Evolutionary conservation across 2,113 vertebrate species (phyloP).

Genomic region (Heloderma charlesbogerti): DNA sequence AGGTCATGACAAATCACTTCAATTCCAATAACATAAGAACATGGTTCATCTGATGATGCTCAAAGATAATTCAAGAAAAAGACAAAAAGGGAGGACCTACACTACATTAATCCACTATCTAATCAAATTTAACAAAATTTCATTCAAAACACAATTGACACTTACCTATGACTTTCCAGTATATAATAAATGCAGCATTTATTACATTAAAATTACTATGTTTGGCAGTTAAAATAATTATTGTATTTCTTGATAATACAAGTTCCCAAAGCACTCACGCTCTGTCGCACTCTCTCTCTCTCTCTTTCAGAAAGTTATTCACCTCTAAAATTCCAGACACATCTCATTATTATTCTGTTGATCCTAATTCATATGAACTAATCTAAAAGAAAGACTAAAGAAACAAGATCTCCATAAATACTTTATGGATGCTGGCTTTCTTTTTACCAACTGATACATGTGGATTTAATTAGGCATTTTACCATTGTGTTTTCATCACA

Average conservation of each 20-base stretch:
- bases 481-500: slow-evolving; percentile 36
- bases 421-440: slow-evolving; percentile 33
- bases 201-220: not conserved
- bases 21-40: not conserved
- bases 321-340: slow-evolving; percentile 43
- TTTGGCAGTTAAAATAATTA: not conserved
- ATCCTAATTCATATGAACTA: slow-evolving; percentile 50
- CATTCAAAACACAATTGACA: not conserved
- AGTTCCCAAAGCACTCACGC: not conserved
- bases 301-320: not conserved
- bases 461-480: slow-evolving; percentile 28
- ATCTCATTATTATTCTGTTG: slow-evolving; percentile 26
- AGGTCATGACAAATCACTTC: too few relatives aligned
- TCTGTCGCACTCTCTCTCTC: not conserved
- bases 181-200: too few relatives aligned
- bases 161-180: not conserved
- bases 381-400: slow-evolving; percentile 61
- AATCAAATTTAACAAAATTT: not conserved
- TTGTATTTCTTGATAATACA: not conserved
- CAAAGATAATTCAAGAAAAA: not conserved
- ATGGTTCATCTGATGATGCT: not conserved
- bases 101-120: not conserved
- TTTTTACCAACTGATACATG: slow-evolving; percentile 38
- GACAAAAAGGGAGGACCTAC: too few relatives aligned
- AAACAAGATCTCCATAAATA: slow-evolving; percentile 42